phyloP scores from a whole-genome alignment of 2,888 invertebrate genomes.

The Argyresthia albistria region DNA sequence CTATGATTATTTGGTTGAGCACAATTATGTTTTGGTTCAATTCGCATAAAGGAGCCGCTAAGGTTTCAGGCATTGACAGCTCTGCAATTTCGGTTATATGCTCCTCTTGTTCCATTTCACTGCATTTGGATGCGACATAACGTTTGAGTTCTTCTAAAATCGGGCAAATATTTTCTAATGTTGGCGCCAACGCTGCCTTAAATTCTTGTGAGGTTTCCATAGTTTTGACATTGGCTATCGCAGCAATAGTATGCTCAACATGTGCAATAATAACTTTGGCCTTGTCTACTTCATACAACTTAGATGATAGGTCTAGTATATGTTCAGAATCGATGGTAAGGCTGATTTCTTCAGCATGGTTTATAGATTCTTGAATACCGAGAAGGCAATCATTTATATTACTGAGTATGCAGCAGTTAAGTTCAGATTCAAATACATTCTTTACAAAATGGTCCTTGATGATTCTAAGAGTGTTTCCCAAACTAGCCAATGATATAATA shows the following conservation, averaged over 20 bases:
- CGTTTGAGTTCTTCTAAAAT: constrained; percentile 47
- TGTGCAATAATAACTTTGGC: constrained; percentile 37
- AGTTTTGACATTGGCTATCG: constrained; percentile 35
- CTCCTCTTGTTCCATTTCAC: constrained; percentile 17
- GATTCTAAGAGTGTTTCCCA: constrained; percentile 43
- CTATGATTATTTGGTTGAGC: constrained; percentile 12
- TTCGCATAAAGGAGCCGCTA: constrained; percentile 47
- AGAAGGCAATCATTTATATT: constrained; percentile 37
- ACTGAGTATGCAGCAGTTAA: constrained; percentile 38
- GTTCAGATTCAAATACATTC: constrained; percentile 40
- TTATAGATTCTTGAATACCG: constrained; percentile 39
- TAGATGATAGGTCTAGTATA: constrained; percentile 25
- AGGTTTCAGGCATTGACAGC: constrained; percentile 38
- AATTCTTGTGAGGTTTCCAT: constrained; percentile 32
- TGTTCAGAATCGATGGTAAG: constrained; percentile 39
- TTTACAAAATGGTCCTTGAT: constrained; percentile 38
- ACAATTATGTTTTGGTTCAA: constrained; percentile 37
- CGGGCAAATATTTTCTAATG: constrained; percentile 41
- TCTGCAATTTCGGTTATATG: constrained; percentile 40
- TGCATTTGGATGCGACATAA: constrained; percentile 35
- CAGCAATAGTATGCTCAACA: constrained; percentile 45
- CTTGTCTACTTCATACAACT: constrained; percentile 21
- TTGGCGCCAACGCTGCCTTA: constrained; percentile 22
- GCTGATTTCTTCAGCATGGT: constrained; percentile 39
- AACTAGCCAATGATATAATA: constrained; percentile 35